These are phyloP conservation scores for Drosophila setosimentum DNA, from an alignment of 2,888 invertebrate genomes.

Conservation along the genomic window DNA sequence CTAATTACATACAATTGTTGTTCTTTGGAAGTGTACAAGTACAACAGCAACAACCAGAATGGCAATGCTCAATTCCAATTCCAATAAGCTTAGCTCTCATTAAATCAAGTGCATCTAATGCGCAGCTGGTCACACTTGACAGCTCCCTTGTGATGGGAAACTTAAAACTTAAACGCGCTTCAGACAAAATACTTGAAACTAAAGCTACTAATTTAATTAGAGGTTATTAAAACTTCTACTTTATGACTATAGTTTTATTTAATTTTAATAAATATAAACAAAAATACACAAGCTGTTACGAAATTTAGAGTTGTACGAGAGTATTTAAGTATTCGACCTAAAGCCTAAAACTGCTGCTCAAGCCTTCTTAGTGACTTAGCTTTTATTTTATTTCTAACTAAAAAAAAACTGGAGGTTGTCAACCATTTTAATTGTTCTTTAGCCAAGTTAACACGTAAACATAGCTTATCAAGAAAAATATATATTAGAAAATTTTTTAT, in stretches of 20 bases:
- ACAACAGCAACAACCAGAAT: slow-evolving; percentile 15
- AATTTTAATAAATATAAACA: not conserved
- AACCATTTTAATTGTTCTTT: slow-evolving; percentile 62
- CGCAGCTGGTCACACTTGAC: slow-evolving; percentile 34
- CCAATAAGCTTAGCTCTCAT: slow-evolving; percentile 3
- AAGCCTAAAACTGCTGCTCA: not conserved
- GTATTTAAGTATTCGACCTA: slow-evolving; percentile 2
- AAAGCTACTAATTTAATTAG: not conserved
- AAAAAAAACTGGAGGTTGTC: slow-evolving; percentile 12
- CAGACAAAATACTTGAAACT: not conserved
- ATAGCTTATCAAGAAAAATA: slow-evolving; percentile 44
- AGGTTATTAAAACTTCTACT: not conserved
- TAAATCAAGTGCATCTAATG: slow-evolving; percentile 3
- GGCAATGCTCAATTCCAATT: slow-evolving; percentile 17
- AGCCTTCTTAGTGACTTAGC: not conserved
- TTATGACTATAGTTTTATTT: not conserved
- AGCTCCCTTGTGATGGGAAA: slow-evolving; percentile 1
- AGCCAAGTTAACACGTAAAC: slow-evolving; percentile 50
- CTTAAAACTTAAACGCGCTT: not conserved
- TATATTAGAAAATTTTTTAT: slow-evolving; percentile 61
- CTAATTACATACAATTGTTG: slow-evolving; percentile 73
- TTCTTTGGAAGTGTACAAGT: slow-evolving; percentile 60
- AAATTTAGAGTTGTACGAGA: not conserved
- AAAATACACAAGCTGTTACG: no score
- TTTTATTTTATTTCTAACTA: slow-evolving; percentile 29